phyloP scores from a whole-genome alignment of 2,888 invertebrate genomes.

The Physocephala rufipes region DNA sequence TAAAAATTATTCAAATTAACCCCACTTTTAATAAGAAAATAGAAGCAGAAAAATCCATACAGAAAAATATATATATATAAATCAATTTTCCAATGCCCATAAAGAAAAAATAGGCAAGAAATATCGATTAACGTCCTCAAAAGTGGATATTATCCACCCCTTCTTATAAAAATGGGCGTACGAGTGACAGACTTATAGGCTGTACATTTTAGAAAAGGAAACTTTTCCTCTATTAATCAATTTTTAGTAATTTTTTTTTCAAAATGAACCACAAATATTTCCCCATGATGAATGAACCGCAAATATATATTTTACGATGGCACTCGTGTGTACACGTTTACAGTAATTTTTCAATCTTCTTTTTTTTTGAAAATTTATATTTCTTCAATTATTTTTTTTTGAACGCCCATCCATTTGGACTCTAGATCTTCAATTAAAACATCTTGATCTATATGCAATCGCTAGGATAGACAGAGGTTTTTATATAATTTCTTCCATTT shows the following conservation, averaged over 20 bases:
- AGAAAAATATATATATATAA: not conserved
- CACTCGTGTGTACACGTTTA: not conserved
- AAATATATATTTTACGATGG: not conserved
- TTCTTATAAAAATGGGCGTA: not conserved
- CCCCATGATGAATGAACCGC: not conserved
- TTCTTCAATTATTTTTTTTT: not conserved
- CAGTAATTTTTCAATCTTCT: not conserved
- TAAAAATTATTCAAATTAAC: conserved; percentile 7
- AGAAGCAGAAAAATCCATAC: not conserved
- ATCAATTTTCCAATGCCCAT: not conserved
- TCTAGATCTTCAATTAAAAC: conserved; percentile 7
- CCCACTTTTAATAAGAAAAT: conserved; percentile 11
- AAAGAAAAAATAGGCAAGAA: conserved; percentile 11
- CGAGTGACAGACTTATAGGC: not conserved
- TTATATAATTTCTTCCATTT: conserved; percentile 34
- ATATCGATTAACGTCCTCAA: conserved; percentile 29
- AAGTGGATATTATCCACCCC: conserved; percentile 15
- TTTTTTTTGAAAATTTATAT: not conserved
- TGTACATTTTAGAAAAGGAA: not conserved
- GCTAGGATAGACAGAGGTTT: conserved; percentile 8
- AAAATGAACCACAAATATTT: not conserved
- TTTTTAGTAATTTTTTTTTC: not conserved
- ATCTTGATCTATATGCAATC: not conserved
- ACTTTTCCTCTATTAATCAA: not conserved
- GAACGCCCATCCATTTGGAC: not conserved